Evolutionary conservation across 2,888 invertebrate genomes (phyloP).

Genomic region (Malthinus seriepunctatus): DNA sequence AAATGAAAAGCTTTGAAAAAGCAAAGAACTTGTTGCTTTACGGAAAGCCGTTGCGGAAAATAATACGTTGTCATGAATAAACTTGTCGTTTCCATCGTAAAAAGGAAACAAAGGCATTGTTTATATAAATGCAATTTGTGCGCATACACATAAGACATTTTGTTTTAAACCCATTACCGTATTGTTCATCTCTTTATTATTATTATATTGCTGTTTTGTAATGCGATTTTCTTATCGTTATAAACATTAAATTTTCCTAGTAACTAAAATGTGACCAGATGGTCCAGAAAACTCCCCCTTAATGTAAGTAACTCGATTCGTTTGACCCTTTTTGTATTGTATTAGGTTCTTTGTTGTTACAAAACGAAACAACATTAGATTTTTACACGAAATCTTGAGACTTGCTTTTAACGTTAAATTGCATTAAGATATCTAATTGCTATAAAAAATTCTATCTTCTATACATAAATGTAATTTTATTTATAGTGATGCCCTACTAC

Average conservation of each 20-base stretch:
- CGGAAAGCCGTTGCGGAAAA: conserved; percentile 21
- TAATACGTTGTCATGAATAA: conserved; percentile 22
- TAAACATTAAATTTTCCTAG: conserved; percentile 2
- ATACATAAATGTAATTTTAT: not conserved
- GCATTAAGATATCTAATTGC: not conserved
- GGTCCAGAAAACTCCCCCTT: conserved; percentile 29
- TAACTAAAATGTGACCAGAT: conserved; percentile 27
- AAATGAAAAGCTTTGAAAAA: conserved; percentile 25
- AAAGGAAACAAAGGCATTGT: conserved; percentile 10
- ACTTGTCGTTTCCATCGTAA: conserved; percentile 9
- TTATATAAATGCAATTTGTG: conserved; percentile 11
- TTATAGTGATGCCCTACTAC: not conserved
- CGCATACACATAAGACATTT: conserved; percentile 21
- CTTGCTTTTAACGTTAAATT: too few species aligned
- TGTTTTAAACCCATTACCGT: conserved; percentile 17
- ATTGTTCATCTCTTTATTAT: not conserved
- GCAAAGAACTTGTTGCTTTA: conserved; percentile 25
- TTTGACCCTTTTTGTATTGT: conserved; percentile 30
- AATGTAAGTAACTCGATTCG: conserved; percentile 33
- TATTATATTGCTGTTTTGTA: not conserved
- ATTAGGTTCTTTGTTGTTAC: conserved; percentile 4
- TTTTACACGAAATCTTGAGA: too few species aligned
- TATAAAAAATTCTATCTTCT: not conserved
- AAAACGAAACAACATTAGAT: conserved; percentile 1
- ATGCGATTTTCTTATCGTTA: not conserved